Conservation (phyloP, 2,888 invertebrate species). For the Xestia sexstrigata region DNA sequence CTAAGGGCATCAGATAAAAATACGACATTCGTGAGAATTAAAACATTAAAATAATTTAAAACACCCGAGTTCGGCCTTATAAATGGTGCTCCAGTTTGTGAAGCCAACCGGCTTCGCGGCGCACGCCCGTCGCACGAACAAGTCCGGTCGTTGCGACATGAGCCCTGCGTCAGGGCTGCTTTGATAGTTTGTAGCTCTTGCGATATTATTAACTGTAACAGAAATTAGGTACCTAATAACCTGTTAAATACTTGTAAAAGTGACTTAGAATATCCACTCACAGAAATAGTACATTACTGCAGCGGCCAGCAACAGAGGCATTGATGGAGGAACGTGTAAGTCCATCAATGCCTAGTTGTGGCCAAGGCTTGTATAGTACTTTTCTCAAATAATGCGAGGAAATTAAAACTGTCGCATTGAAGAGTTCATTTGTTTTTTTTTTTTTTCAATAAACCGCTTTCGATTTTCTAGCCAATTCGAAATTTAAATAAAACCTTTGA, state of each 20-base stretch:
- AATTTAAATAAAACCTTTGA: no score
- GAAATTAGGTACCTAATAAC: slow-evolving; percentile 15
- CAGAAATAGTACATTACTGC: no score
- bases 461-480: no score
- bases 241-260: neutral
- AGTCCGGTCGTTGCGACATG: slow-evolving; percentile 67
- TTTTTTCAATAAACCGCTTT: no score
- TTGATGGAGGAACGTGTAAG: no score
- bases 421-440: no score
- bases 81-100: slow-evolving; percentile 65
- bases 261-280: neutral
- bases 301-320: no score
- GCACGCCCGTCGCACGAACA: slow-evolving; percentile 60
- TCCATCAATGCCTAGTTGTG: no score
- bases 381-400: no score
- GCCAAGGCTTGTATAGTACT: no score
- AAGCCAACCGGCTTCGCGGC: slow-evolving; percentile 63
- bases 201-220: slow-evolving; percentile 39
- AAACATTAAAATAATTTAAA: slow-evolving; percentile 59
- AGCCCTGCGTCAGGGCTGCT: slow-evolving; percentile 63
- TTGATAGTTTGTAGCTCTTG: slow-evolving; percentile 46
- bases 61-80: slow-evolving; percentile 40
- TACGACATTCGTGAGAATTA: slow-evolving; percentile 38
- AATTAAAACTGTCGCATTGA: no score
- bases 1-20: slow-evolving; percentile 35